Conservation (phyloP, 2,113 vertebrate species). For the Eira barbara region DNA sequence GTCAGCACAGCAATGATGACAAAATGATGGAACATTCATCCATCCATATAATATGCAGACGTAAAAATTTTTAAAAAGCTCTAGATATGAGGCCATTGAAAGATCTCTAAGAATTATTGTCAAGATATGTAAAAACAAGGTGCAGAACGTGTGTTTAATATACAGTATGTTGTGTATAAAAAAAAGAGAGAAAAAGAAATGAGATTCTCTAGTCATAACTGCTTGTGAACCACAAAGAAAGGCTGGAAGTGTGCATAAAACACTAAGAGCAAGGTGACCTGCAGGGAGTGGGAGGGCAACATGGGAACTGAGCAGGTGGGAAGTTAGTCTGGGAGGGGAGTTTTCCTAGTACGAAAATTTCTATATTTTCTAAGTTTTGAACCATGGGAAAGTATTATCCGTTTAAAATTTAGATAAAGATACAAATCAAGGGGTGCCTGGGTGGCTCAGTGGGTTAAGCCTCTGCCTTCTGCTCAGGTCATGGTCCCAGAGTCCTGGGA, state of each 20-base stretch:
- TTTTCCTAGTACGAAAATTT: background rate
- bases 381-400: background rate
- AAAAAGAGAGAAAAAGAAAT: background rate
- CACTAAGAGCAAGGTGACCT: background rate
- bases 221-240: background rate
- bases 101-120: background rate
- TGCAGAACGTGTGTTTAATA: background rate
- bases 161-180: background rate
- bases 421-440: too few relatives aligned
- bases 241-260: background rate
- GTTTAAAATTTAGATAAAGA: background rate
- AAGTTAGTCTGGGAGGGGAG: background rate
- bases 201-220: background rate
- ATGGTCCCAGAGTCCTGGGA: too few relatives aligned
- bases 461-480: too few relatives aligned
- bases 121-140: background rate
- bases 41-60: background rate
- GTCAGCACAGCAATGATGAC: background rate
- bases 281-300: accelerated
- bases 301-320: background rate
- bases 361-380: background rate
- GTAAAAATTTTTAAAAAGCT: background rate
- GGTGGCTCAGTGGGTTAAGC: too few relatives aligned
- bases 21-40: background rate
- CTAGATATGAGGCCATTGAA: background rate